Base-by-base conservation (phyloP, 2,113 vertebrate genomes). In the Toxostoma redivivum region DNA sequence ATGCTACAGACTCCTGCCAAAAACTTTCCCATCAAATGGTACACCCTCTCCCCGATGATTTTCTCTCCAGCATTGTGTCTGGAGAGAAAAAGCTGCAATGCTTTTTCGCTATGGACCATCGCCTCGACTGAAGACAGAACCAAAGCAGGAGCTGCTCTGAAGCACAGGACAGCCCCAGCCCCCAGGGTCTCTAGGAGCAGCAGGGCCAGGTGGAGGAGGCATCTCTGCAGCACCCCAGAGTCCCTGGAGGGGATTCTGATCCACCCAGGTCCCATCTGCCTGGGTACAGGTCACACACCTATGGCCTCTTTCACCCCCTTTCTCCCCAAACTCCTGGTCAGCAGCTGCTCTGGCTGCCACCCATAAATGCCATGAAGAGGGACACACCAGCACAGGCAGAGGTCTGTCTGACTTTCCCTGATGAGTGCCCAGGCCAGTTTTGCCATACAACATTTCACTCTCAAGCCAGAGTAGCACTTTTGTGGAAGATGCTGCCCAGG, bases 121-220 rank as follows among this genome's bases (percentile, higher is more conserved):
- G 23, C 42, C 31, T 51, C 5, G 3, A 11, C 13, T 17, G 47
- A 71, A 35, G 15, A 31, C 28, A 73, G 44, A 69, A 31, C 38
- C 0, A 3, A 3, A 0, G 0, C 5, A 48, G 48, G 17, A 45
- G n/a, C 37, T 9, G 2, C 54, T 35, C 22, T 1, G 2, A 57
- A 69, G 16, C 10, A 44, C 40, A 8, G 30, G 45, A 30, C 4
- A 6, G 10, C 5, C 8, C 23, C 24, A 85, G 53, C 3, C 16
- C 18, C 12, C 11, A 21, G 31, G n/a, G 0, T 71, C 12, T 72
- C 47, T 20, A 9, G 3, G 23, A 20, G 4, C 2, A 69, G 35
- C 30, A 69, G 38, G 25, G 16, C 16, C 38, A 60, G 44, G 35
- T 24, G 9, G 14, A 73, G 3, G 5, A 12, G 37, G 18, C 21